Evolutionary conservation across 1,140 invertebrate genomes (phyloP), one percentile per base, ranked within the genome.

Genomic region (Heliconius nattereri): DNA sequence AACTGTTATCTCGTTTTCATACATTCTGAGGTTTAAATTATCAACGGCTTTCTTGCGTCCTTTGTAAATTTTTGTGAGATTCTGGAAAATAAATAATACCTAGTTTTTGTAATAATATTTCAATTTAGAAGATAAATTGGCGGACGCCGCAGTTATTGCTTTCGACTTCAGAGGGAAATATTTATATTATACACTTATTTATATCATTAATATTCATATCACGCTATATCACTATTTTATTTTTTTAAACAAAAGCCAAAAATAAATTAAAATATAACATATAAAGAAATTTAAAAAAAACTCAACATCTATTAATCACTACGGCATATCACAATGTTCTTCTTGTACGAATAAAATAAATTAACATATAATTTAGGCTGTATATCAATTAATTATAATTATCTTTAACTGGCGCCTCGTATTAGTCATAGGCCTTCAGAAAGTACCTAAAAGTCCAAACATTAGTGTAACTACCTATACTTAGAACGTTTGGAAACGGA

Each of bases 11-110:
- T 96, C 96, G 85, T 96, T 95, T 86, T 96, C 94, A 79, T 95
- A 96, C 94, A 98, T 97, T 84, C 97, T 96, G 40, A 98, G 87
- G 84, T 92, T 96, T 85, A 97, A 92, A 81, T 96, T 95, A 86
- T 97, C 96, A 0, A 99, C 96, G 23, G 97, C 98, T 60, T 86
- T 90, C 81, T 94, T 90, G 2, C 91, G 87, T 66, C 91, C 90
- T 77, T 89, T 92, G 83, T 94, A 96, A 7, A 87, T 82, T 92
- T 96, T 96, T 3, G 87, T 89, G 16, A 96, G 87, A 86, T 95
- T 92, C 85, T 92, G 85, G 78, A 93, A 93, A 70, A 81, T 80
- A 84, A 78, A 79, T 45, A 49, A 6, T 29, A 23, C 23, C 71
- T 35, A 29, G 3, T 13, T 2, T 52, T 52, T 52, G 19, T 52